These are phyloP conservation scores for Isoperla grammatica DNA, from an alignment of 2,888 invertebrate genomes.

Conservation along the genomic window DNA sequence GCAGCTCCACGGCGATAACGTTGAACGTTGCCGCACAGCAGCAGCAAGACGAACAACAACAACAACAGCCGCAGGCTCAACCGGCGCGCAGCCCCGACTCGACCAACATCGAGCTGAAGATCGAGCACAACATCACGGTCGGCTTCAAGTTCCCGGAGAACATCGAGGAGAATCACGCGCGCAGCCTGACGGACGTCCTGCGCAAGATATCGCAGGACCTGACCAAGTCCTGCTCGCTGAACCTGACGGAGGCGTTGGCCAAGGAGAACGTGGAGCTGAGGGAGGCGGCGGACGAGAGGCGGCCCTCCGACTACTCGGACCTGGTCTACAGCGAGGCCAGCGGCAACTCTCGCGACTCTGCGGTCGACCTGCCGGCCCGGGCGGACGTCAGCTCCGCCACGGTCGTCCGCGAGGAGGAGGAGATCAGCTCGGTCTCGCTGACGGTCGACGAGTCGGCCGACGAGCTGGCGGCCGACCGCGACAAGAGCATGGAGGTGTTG, in stretches of 20 bases:
- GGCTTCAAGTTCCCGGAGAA: conserved; percentile 4
- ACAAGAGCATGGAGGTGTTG: too few relatives aligned
- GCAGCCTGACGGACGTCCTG: not conserved
- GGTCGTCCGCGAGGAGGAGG: too few relatives aligned
- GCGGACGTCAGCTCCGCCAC: too few relatives aligned
- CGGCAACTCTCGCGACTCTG: too few relatives aligned
- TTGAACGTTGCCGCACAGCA: not conserved
- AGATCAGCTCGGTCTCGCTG: too few relatives aligned
- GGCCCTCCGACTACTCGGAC: too few relatives aligned
- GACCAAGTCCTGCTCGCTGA: conserved; percentile 5
- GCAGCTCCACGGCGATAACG: not conserved
- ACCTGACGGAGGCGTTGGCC: not conserved
- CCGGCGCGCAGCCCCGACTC: not conserved
- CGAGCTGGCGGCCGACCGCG: too few relatives aligned
- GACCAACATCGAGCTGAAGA: conserved; percentile 3
- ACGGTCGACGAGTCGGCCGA: too few relatives aligned
- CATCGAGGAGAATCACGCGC: conserved; percentile 6
- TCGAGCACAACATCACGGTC: conserved; percentile 10
- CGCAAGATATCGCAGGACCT: conserved; percentile 7
- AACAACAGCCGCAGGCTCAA: not conserved
- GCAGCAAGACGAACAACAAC: not conserved
- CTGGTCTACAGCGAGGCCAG: too few relatives aligned
- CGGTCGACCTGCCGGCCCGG: too few relatives aligned
- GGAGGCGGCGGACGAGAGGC: too few relatives aligned
- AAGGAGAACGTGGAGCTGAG: too few relatives aligned